Evolutionary conservation across 1,140 invertebrate genomes (phyloP).

Genomic region (Drosophila bipectinata): DNA sequence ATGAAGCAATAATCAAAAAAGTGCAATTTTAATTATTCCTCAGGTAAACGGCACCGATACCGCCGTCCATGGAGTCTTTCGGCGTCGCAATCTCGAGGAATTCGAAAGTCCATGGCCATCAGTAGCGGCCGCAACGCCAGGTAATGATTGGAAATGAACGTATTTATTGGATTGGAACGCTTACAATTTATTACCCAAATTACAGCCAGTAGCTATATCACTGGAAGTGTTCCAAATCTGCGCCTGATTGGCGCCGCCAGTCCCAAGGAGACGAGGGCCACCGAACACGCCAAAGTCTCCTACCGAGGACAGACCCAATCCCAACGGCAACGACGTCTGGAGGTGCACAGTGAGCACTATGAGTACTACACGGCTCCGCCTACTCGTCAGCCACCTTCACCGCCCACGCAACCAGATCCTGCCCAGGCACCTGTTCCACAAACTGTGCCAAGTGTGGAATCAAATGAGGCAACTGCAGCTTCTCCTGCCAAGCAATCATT

Average conservation of each 20-base stretch:
- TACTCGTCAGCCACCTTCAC: conserved; percentile 62
- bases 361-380: conserved; percentile 54
- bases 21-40: conserved; percentile 30
- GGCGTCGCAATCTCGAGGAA: conserved; percentile 73
- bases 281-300: conserved; percentile 17
- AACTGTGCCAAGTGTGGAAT: neutral
- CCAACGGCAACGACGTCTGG: conserved; percentile 27
- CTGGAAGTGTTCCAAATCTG: conserved; percentile 65
- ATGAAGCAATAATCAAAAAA: conserved; percentile 38
- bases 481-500: neutral
- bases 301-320: conserved; percentile 23
- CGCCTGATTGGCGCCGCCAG: conserved; percentile 15
- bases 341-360: conserved; percentile 58
- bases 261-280: conserved; percentile 15
- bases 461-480: neutral
- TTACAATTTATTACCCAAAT: neutral
- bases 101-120: conserved; percentile 67
- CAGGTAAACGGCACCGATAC: conserved; percentile 74
- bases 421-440: neutral
- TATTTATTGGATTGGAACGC: conserved; percentile 21
- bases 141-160: conserved; percentile 36
- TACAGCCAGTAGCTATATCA: conserved; percentile 46
- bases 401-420: conserved; percentile 26
- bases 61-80: conserved; percentile 77
- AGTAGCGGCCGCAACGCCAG: conserved; percentile 35